Base-by-base conservation (phyloP, 2,888 invertebrate genomes). In the Volucella bombylans region DNA sequence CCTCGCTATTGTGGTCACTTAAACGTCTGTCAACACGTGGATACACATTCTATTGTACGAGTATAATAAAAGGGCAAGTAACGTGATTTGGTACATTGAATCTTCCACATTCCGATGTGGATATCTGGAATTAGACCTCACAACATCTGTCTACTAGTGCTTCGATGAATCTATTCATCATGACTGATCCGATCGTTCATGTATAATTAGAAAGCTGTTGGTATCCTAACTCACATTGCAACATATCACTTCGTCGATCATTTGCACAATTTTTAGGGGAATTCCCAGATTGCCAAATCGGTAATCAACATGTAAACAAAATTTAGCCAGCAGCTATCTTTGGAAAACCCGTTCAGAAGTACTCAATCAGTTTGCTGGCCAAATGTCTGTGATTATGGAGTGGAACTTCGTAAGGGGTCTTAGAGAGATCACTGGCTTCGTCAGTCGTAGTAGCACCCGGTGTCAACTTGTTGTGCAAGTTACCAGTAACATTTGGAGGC, bases 321-420 rank as follows among this genome's bases (percentile, higher is more conserved):
- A 55, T 38, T 38, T 12, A 18, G 9, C 1, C 14, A 10, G 4
- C 3, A 1, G 1, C 2, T 38, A 39, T 59, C 18, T 12, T 6
- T 1, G 59, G 8, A 43, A 15, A 59, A 59, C 41, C 39, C 18
- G 59, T 41, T 41, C 2, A 11, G 3, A 11, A 8, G 41, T 18
- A 12, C 11, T 1, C 1, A 59, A 31, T 12, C 11, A 18, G 6
- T 31, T 31, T 31, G 4, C 31, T 59, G 15, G 59, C 41, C 41
- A 15, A 55, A 55, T 57, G 11, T 8, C 10, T 41, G 6, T 31
- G 31, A 14, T 38, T 15, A 55, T 14, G 15, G 41, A 41, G n/a
- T 8, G 57, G n/a, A 57, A 57, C 41, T 41, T 41, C 15, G 41
- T 14, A 59, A 18, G 41, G 59, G 57, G 59, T 41, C 18, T 41